Evolutionary conservation across 2,888 invertebrate species (phyloP).

Genomic region (Brachylomia viminalis): DNA sequence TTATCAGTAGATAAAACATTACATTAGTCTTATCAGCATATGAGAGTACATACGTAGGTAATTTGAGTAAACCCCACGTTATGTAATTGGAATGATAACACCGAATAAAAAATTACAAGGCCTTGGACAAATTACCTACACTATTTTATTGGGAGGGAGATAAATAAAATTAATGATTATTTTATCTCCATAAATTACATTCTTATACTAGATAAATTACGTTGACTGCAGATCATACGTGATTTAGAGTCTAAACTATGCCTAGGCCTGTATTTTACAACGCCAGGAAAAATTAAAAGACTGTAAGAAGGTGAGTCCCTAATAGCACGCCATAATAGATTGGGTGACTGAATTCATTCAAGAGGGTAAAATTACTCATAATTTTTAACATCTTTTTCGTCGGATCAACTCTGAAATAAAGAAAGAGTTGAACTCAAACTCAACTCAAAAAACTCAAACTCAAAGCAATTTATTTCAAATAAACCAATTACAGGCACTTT

Average conservation of each 20-base stretch:
- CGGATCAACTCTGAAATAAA: not conserved
- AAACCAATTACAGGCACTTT: too few species aligned
- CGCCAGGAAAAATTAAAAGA: too few species aligned
- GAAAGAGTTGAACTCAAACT: too few species aligned
- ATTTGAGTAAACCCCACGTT: slow-evolving; percentile 27
- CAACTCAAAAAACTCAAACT: too few species aligned
- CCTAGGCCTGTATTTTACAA: too few species aligned
- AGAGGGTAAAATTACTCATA: not conserved
- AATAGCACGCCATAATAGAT: not conserved
- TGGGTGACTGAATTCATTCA: not conserved
- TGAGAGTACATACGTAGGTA: slow-evolving; percentile 1
- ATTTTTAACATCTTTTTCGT: not conserved
- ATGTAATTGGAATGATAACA: slow-evolving; percentile 33
- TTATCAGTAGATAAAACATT: not conserved
- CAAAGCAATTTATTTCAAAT: too few species aligned
- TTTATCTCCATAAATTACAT: too few species aligned
- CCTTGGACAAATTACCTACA: slow-evolving; percentile 10
- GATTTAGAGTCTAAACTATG: too few species aligned
- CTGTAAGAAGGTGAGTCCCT: not conserved
- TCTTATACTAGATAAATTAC: too few species aligned
- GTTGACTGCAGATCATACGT: too few species aligned
- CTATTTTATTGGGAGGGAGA: slow-evolving; percentile 20
- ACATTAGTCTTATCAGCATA: slow-evolving; percentile 26
- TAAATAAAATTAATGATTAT: too few species aligned
- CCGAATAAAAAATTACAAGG: slow-evolving; percentile 6